Evolutionary conservation across 2,888 invertebrate species (phyloP), one percentile per base, ranked within the genome.

Genomic region (Drosophila kanekoi): DNA sequence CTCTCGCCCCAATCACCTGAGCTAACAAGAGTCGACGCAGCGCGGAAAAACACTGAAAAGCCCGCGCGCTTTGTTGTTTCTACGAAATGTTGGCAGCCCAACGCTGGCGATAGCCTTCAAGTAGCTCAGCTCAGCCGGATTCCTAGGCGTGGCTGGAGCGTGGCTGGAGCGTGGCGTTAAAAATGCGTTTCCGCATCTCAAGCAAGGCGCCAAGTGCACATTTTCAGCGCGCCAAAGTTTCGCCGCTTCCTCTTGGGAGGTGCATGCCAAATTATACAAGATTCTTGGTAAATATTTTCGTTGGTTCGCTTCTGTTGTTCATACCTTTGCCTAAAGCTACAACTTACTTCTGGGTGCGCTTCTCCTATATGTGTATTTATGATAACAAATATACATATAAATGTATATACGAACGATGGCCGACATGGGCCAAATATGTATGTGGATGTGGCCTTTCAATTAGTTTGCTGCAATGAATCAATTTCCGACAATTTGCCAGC

Each of bases 171-270:
- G 18, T n/a, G 49, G 54, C 41, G 54, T 20, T 23, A 20, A 33
- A 53, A 79, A 75, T 79, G 75, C 63, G 76, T 60, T 76, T 69
- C 38, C 63, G 35, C 59, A 69, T 59, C 51, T 69, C 53, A 20
- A 51, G 38, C 20, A 14, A 53, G 76, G 80, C 71, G 77, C 43
- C 54, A 76, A 79, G 49, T 70, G 80, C 57, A 79, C 80, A 79
- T 79, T 79, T 76, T 76, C 47, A 56, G 43, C 54, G 56, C 11
- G 28, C 47, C 60, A 48, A 11, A 54, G 23, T 33, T 47, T 16
- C 13, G 23, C 14, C 28, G n/a, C n/a, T 28, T 14, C 38, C 47
- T 38, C 37, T 14, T 1, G 57, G 51, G 54, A 38, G 16, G 37
- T 51, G 40, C 41, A 10, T 40, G 53, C 23, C 35, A 63, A 69